phyloP scores from a whole-genome alignment of 2,113 vertebrate genomes.

The Coreoperca whiteheadi region DNA sequence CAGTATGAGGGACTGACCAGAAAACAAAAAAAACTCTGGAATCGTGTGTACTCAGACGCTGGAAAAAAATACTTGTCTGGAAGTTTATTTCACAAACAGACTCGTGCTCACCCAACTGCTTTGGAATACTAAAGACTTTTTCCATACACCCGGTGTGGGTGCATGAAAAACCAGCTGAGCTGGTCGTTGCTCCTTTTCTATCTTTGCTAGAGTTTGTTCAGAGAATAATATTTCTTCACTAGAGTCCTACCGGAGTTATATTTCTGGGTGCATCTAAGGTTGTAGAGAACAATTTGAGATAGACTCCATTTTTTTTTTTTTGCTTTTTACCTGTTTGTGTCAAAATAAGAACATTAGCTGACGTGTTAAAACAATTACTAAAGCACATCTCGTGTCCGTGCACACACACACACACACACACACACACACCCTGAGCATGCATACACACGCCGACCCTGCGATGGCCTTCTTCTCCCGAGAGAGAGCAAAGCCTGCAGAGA shows the following conservation, averaged over 20 bases:
- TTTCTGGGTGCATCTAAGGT: slow-evolving; percentile 85
- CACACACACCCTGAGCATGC: slow-evolving; percentile 43
- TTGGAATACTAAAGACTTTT: slow-evolving; percentile 92
- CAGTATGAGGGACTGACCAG: slow-evolving; percentile 21
- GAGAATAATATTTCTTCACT: slow-evolving; percentile 90
- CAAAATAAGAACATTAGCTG: slow-evolving; percentile 67
- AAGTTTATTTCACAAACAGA: slow-evolving; percentile 62
- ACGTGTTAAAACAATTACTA: slow-evolving; percentile 51
- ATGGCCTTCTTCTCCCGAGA: slow-evolving; percentile 72
- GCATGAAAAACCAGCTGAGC: slow-evolving; percentile 93
- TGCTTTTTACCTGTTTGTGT: slow-evolving; percentile 81
- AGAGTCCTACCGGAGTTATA: slow-evolving; percentile 83
- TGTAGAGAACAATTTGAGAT: slow-evolving; percentile 71
- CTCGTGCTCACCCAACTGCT: slow-evolving; percentile 84
- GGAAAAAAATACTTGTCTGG: slow-evolving; percentile 34
- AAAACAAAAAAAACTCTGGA: slow-evolving; percentile 36
- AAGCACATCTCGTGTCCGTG: slow-evolving; percentile 44
- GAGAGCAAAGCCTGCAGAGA: slow-evolving; percentile 36
- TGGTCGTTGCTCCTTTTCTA: slow-evolving; percentile 93
- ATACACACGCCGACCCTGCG: slow-evolving; percentile 51
- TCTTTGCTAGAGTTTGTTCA: slow-evolving; percentile 96
- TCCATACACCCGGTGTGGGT: slow-evolving; percentile 87
- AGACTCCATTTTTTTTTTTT: slow-evolving; percentile 63
- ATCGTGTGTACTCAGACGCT: slow-evolving; percentile 29
- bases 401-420: slow-evolving; percentile 54